Conservation (phyloP, 2,113 vertebrate species). For the rat (Rattus norvegicus) region DNA sequence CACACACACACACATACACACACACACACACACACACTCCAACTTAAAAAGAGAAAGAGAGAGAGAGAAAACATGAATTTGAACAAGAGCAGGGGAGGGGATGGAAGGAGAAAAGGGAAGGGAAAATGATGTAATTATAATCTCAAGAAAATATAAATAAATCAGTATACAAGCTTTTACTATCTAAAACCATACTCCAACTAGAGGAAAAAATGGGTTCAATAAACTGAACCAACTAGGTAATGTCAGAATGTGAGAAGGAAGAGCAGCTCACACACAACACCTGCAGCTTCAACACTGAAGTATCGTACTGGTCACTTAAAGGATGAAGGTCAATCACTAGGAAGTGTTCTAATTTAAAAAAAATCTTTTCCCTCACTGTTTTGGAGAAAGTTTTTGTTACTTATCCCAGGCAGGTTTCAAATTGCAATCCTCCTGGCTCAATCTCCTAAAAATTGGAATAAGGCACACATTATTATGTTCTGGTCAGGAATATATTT, state of each 20-base stretch:
- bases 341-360: not conserved
- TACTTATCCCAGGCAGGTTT: not conserved
- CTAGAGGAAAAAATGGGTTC: not conserved
- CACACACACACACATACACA: not conserved
- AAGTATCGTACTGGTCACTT: not conserved
- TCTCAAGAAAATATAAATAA: not conserved
- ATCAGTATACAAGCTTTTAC: not conserved
- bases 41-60: too few species aligned
- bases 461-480: not conserved
- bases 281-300: not conserved
- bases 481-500: not conserved
- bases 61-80: not conserved
- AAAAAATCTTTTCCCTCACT: not conserved
- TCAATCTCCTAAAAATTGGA: not conserved
- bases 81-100: not conserved
- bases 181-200: not conserved
- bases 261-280: not conserved
- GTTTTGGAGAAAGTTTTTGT: not conserved
- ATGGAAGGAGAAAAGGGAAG: not conserved
- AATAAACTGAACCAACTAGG: not conserved
- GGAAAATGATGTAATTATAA: not conserved
- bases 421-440: not conserved
- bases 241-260: not conserved
- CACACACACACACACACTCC: not conserved
- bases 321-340: not conserved